Evolutionary conservation across 2,888 invertebrate species (phyloP), one percentile per base, ranked within the genome.

Genomic region (Acanthosepion lycidas): DNA sequence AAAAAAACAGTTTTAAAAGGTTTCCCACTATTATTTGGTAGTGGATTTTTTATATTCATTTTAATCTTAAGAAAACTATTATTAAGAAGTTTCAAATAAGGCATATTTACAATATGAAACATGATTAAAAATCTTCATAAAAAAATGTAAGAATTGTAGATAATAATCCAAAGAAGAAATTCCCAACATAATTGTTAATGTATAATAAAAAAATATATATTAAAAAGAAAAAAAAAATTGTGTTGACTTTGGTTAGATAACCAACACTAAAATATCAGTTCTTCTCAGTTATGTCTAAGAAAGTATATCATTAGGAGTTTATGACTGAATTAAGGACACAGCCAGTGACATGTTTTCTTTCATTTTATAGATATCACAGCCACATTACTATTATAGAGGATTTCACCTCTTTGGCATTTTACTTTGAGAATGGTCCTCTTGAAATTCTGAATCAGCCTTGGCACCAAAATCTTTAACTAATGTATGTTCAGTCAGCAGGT

Each of bases 341-440:
- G 78, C 15, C 33, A 12, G 9, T 15, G 9, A 78, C 5, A 15
- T 2, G 23, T 23, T 78, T 78, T n/a, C 20, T n/a, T 78, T 78
- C 12, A n/a, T 78, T 33, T n/a, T n/a, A 9, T 12, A n/a, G 12
- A 78, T 78, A 78, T 78, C 78, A 78, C 78, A 78, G 78, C 20
- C 78, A 78, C n/a, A 23, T 64, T 2, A 15, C 78, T n/a, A 33
- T 78, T n/a, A n/a, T n/a, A 78, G 33, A 78, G 78, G 33, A 15
- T 78, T 78, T 78, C 78, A 78, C 78, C 78, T 33, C 78, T 78
- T 78, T n/a, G 78, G n/a, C 78, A 78, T 78, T 78, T 33, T 78
- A 4, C 15, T 78, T 33, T 78, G n/a, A 78, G 78, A 78, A 78
- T 78, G 78, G n/a, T 33, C n/a, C 33, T 78, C 78, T 15, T 78